Conservation (phyloP, 2,113 vertebrate genomes). For the Leptodactylus fuscus region DNA sequence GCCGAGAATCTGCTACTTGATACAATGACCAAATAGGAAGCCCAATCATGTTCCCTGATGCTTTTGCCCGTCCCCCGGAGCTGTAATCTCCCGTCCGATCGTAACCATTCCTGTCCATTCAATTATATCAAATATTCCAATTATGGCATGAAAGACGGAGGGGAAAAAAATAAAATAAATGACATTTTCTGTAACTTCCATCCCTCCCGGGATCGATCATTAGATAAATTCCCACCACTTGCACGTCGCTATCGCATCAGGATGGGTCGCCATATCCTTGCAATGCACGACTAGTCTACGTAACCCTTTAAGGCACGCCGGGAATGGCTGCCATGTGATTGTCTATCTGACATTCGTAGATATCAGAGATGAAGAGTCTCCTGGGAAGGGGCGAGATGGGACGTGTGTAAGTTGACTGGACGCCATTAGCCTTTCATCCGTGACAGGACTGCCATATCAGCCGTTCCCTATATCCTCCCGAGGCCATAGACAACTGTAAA, state of each 20-base stretch:
- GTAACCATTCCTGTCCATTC: neutral
- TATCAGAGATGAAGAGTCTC: neutral
- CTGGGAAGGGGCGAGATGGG: neutral
- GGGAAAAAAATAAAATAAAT: too few relatives aligned
- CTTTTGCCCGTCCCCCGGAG: neutral
- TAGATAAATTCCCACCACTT: neutral
- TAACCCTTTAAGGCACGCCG: neutral
- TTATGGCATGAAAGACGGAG: too few relatives aligned
- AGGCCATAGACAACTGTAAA: constrained; percentile 1
- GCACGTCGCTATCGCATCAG: too few relatives aligned
- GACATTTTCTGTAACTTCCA: neutral
- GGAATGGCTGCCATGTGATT: neutral
- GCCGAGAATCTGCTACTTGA: too few relatives aligned
- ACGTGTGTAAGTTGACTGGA: neutral
- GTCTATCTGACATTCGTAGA: constrained; percentile 5
- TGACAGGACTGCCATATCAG: constrained; percentile 13
- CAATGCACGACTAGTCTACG: too few relatives aligned
- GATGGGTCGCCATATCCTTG: too few relatives aligned
- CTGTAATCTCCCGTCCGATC: neutral
- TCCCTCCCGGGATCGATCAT: neutral
- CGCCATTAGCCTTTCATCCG: neutral
- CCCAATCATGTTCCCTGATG: neutral
- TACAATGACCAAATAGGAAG: neutral
- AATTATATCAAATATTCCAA: constrained; percentile 9
- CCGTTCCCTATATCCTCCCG: neutral